These are phyloP conservation scores for Tetragonula carbonaria DNA, from an alignment of 2,888 invertebrate species.

Conservation along the genomic window DNA sequence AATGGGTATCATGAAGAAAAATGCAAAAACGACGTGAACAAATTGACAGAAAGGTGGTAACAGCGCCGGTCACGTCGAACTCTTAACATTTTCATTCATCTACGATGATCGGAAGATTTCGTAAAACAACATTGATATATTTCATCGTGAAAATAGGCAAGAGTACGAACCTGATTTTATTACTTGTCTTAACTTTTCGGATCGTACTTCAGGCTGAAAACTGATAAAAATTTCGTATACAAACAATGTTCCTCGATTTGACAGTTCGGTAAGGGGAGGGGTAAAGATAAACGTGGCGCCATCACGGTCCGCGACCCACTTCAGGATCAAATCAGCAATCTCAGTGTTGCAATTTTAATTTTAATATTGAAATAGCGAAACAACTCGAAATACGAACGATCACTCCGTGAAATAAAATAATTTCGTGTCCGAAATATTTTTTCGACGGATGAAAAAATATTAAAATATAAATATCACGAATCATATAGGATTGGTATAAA, in stretches of 20 bases:
- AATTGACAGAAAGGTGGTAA: constrained; percentile 57
- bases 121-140: not conserved
- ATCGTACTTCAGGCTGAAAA: constrained; percentile 56
- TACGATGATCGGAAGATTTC: not conserved
- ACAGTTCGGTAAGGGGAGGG: constrained; percentile 73
- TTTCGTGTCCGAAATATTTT: not conserved
- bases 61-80: constrained; percentile 60
- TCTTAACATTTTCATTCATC: constrained; percentile 24
- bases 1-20: constrained; percentile 8
- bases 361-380: not conserved
- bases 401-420: not conserved
- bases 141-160: constrained; percentile 14
- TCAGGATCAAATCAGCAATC: constrained; percentile 59
- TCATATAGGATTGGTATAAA: not conserved
- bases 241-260: constrained; percentile 79
- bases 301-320: constrained; percentile 40
- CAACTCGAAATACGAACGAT: too few species aligned
- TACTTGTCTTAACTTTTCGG: constrained; percentile 37
- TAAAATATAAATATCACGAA: not conserved
- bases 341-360: constrained; percentile 15
- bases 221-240: constrained; percentile 78
- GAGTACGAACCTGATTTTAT: constrained; percentile 64
- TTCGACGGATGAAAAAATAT: not conserved
- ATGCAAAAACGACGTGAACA: constrained; percentile 41
- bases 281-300: constrained; percentile 59